Conservation (phyloP, 37 sponge, comb jelly and placozoan genomes). For the Halisarca cf. caerulea region DNA sequence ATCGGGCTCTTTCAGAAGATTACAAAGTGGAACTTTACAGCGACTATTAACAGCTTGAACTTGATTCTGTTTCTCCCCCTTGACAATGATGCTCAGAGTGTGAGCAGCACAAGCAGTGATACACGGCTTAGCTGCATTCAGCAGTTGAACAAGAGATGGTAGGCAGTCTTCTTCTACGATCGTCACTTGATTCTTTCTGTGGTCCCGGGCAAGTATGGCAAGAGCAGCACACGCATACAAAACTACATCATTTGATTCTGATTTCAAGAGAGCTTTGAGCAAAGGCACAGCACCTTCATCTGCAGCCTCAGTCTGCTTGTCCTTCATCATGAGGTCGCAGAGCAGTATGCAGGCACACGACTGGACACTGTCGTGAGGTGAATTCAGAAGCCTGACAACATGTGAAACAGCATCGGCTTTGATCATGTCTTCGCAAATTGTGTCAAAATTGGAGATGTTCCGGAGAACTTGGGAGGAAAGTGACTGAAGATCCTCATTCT, state of each 20-base stretch:
- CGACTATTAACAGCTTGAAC: constrained; percentile 33
- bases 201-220: constrained; percentile 49
- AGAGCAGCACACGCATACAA: constrained; percentile 61
- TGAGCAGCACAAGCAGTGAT: constrained; percentile 39
- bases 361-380: constrained; percentile 50
- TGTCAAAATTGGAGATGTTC: constrained; percentile 48
- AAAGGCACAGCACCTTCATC: constrained; percentile 45
- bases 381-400: constrained; percentile 59
- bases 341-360: constrained; percentile 57
- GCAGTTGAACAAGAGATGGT: constrained; percentile 30
- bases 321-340: constrained; percentile 53
- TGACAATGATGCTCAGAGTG: constrained; percentile 37
- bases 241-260: constrained; percentile 52
- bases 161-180: constrained; percentile 29
- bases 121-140: constrained; percentile 31
- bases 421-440: constrained; percentile 35
- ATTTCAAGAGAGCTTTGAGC: constrained; percentile 50
- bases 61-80: constrained; percentile 55
- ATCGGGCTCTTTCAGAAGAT: constrained; percentile 54
- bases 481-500: constrained; percentile 43
- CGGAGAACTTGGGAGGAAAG: constrained; percentile 61
- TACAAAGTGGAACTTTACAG: constrained; percentile 37
- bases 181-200: constrained; percentile 34
- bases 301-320: constrained; percentile 43
- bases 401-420: constrained; percentile 44